Conservation (phyloP, 1,140 invertebrate species). For the Drosophila guanche region DNA sequence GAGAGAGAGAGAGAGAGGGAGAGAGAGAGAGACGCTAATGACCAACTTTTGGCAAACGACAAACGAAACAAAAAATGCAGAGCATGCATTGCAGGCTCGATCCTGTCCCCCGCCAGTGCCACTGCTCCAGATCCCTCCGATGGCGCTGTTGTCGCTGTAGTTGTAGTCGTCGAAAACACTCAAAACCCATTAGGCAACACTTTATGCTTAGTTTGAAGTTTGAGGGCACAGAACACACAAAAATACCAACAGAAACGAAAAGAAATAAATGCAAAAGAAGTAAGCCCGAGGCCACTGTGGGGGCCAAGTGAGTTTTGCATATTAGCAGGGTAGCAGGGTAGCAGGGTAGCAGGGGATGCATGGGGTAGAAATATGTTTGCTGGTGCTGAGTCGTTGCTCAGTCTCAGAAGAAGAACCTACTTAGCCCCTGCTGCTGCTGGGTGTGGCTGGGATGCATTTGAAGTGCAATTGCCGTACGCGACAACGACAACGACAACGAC, state of each 20-base stretch:
- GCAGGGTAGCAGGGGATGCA: neutral
- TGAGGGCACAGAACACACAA: slow-evolving; percentile 40
- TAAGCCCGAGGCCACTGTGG: slow-evolving; percentile 35
- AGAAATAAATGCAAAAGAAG: slow-evolving; percentile 37
- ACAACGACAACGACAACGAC: neutral
- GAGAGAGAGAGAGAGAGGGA: slow-evolving; percentile 18
- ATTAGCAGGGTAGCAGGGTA: slow-evolving; percentile 55
- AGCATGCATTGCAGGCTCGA: slow-evolving; percentile 64
- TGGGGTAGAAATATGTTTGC: slow-evolving; percentile 23
- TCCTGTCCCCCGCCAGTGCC: slow-evolving; percentile 1
- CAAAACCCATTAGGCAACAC: slow-evolving; percentile 81
- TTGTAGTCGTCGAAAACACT: slow-evolving; percentile 75
- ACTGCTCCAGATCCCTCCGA: slow-evolving; percentile 12
- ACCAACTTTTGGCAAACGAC: slow-evolving; percentile 70
- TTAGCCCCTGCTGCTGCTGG: slow-evolving; percentile 17
- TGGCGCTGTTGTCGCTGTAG: slow-evolving; percentile 34
- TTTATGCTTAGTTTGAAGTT: slow-evolving; percentile 81
- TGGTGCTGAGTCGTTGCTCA: slow-evolving; percentile 54
- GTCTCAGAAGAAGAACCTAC: slow-evolving; percentile 42
- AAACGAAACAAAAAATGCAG: slow-evolving; percentile 52
- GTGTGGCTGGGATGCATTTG: slow-evolving; percentile 55
- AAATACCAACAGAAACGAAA: slow-evolving; percentile 26
- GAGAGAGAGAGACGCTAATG: slow-evolving; percentile 59
- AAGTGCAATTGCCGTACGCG: slow-evolving; percentile 65
- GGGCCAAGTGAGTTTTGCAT: slow-evolving; percentile 71